Conservation (phyloP, 2,113 vertebrate species). For the Misgurnus mizolepis region DNA sequence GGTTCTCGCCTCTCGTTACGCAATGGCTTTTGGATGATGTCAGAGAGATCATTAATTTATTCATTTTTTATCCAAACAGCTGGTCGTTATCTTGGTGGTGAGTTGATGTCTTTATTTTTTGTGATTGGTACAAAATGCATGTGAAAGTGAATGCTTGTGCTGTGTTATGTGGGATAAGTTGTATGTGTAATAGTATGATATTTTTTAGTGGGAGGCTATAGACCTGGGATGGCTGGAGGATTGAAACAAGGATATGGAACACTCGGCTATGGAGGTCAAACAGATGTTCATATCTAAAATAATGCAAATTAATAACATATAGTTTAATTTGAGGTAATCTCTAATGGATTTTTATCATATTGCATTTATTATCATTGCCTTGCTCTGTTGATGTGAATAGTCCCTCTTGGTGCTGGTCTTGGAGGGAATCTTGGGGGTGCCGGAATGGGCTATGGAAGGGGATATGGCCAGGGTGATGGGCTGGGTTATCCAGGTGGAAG, state of each 20-base stretch:
- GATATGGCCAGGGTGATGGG: constrained; percentile 33
- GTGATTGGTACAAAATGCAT: not conserved
- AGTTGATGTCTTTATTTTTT: constrained; percentile 2
- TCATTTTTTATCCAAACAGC: constrained; percentile 16
- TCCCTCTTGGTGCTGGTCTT: constrained; percentile 51
- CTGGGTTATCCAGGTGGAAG: constrained; percentile 56
- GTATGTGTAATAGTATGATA: constrained; percentile 12
- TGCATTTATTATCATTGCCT: not conserved
- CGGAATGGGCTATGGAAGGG: constrained; percentile 56
- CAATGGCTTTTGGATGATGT: not conserved
- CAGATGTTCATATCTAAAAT: not conserved
- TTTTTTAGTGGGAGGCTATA: constrained; percentile 57
- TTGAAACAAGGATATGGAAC: constrained; percentile 62
- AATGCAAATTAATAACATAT: too few species aligned
- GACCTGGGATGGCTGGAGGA: constrained; percentile 59
- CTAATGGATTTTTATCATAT: not conserved
- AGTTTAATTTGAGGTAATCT: not conserved
- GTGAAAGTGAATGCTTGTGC: not conserved
- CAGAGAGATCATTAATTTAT: not conserved
- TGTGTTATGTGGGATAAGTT: not conserved
- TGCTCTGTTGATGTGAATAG: constrained; percentile 3
- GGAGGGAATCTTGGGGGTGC: constrained; percentile 46
- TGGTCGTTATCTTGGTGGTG: constrained; percentile 50
- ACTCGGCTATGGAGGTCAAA: constrained; percentile 53
- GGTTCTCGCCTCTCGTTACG: too few species aligned